Evolutionary conservation across 2,888 invertebrate genomes (phyloP).

Genomic region (Scrobipalpa costella): DNA sequence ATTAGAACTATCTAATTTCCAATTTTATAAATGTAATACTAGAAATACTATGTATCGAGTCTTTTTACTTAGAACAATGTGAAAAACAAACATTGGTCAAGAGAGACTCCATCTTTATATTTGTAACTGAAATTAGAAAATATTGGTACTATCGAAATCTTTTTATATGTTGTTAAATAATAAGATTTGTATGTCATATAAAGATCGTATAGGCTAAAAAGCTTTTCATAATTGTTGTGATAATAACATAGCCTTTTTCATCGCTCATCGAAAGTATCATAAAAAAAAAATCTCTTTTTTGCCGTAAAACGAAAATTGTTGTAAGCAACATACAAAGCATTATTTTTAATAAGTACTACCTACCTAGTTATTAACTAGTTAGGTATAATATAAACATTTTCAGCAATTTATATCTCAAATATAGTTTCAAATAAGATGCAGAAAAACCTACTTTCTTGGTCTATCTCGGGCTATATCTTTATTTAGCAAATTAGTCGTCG

Average conservation of each 20-base stretch:
- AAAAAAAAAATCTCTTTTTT: not conserved
- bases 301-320: too few relatives aligned
- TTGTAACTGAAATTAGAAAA: not conserved
- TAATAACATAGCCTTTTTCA: slow-evolving; percentile 41
- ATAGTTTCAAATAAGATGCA: too few relatives aligned
- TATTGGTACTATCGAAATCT: slow-evolving; percentile 56
- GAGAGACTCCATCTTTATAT: not conserved
- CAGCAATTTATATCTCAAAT: too few relatives aligned
- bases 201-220: slow-evolving; percentile 45
- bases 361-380: too few relatives aligned
- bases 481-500: slow-evolving; percentile 20
- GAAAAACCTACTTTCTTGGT: too few relatives aligned
- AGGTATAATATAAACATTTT: too few relatives aligned
- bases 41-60: slow-evolving; percentile 5
- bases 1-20: slow-evolving; percentile 29
- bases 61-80: not conserved
- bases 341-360: too few relatives aligned
- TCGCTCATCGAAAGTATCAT: slow-evolving; percentile 9
- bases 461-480: not conserved
- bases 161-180: slow-evolving; percentile 63
- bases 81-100: not conserved
- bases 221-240: slow-evolving; percentile 61
- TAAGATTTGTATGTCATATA: slow-evolving; percentile 48
- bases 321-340: too few relatives aligned
- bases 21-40: not conserved